Evolutionary conservation across 2,113 vertebrate species (phyloP).

Genomic region (Aldabrachelys gigantea): DNA sequence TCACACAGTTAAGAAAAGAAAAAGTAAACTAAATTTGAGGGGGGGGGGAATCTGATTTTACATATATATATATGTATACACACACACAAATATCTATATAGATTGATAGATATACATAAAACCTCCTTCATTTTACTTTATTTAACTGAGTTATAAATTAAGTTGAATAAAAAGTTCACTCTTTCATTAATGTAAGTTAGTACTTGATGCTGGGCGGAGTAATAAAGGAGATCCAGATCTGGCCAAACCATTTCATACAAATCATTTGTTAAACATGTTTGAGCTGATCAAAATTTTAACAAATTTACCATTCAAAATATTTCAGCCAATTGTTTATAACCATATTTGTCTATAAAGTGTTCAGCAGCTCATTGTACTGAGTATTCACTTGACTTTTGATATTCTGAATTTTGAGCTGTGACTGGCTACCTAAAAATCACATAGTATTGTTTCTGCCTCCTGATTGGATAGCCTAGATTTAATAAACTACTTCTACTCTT

Average conservation of each 20-base stretch:
- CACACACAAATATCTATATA: neutral
- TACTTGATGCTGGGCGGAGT: neutral
- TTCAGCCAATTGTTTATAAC: neutral
- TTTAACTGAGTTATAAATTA: neutral
- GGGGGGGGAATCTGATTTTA: neutral
- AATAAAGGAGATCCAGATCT: neutral
- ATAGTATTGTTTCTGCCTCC: neutral
- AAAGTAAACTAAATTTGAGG: neutral
- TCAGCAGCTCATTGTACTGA: neutral
- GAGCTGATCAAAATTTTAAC: neutral
- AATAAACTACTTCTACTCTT: neutral
- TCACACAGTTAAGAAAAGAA: neutral
- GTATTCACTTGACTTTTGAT: neutral
- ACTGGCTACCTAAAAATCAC: neutral
- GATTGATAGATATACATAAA: neutral
- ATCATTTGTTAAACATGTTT: neutral
- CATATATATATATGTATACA: neutral
- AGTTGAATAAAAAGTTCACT: neutral
- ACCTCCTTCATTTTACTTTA: neutral
- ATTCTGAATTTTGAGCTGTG: neutral
- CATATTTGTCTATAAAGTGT: neutral
- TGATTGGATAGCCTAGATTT: neutral
- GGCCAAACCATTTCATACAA: neutral
- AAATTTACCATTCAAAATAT: neutral
- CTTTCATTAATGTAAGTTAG: neutral